phyloP scores from a whole-genome alignment of 1,140 invertebrate species.

The Ganaspis sp. region DNA sequence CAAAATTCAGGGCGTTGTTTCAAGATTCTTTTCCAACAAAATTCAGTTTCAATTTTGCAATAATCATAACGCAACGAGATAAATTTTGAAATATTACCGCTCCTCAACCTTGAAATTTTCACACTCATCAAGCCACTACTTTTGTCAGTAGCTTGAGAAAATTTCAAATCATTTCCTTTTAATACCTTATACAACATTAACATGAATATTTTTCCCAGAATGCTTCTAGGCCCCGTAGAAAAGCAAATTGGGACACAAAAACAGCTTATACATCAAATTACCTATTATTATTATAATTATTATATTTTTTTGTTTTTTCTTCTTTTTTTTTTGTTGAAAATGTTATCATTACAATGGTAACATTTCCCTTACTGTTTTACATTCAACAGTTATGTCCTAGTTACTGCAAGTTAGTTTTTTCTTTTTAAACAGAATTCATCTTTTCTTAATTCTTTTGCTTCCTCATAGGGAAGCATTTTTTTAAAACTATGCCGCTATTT shows the following conservation, averaged over 20 bases:
- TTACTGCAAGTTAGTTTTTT: conserved; percentile 25
- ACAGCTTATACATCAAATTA: conserved; percentile 62
- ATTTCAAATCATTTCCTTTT: conserved; percentile 50
- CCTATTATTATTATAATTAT: conserved; percentile 43
- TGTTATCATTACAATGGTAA: conserved; percentile 33
- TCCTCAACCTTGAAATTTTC: conserved; percentile 55
- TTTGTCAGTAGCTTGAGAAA: conserved; percentile 42
- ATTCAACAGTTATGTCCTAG: conserved; percentile 35
- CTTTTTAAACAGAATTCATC: conserved; percentile 9
- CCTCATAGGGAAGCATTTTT: no score
- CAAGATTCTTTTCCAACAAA: conserved; percentile 39
- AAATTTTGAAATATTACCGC: conserved; percentile 62
- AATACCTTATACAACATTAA: conserved; percentile 59
- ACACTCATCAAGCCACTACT: conserved; percentile 45
- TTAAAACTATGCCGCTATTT: conserved; percentile 19
- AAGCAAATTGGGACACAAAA: conserved; percentile 62
- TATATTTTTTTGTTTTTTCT: not conserved
- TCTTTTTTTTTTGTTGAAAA: conserved; percentile 28
- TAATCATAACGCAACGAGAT: conserved; percentile 52
- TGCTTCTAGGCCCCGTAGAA: conserved; percentile 63
- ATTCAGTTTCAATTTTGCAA: conserved; percentile 42
- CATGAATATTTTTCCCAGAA: conserved; percentile 64
- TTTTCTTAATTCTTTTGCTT: no score
- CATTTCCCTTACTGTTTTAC: conserved; percentile 40
- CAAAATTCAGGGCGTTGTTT: conserved; percentile 60